Conservation (phyloP, 2,113 vertebrate species). For the Macquaria ambigua region DNA sequence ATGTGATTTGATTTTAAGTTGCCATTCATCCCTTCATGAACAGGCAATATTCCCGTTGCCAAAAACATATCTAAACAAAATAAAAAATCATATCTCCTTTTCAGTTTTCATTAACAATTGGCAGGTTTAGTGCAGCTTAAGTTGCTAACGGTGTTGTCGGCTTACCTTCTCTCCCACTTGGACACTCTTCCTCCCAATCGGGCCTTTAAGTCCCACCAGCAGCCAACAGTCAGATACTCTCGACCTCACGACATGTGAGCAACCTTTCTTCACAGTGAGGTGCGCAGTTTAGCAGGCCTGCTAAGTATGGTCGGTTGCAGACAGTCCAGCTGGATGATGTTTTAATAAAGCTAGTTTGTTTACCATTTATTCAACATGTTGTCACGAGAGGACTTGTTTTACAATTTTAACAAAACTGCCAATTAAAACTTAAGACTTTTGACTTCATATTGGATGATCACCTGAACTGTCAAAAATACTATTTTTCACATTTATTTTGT, state of each 20-base stretch:
- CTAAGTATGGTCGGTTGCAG: neutral
- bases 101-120: neutral
- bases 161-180: conserved; percentile 77
- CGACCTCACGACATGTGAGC: conserved; percentile 4
- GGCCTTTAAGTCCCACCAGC: conserved; percentile 61
- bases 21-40: neutral
- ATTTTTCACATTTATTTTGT: neutral
- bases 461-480: neutral
- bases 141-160: conserved; percentile 8
- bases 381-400: neutral
- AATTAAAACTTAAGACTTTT: neutral
- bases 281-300: conserved; percentile 1
- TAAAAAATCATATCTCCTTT: neutral
- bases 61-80: neutral
- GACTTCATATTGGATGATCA: neutral
- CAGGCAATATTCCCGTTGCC: neutral
- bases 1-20: neutral
- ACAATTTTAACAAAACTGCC: neutral
- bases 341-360: conserved; percentile 19
- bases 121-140: neutral
- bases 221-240: conserved; percentile 52
- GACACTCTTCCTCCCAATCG: conserved; percentile 50
- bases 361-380: conserved; percentile 7
- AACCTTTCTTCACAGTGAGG: conserved; percentile 34
- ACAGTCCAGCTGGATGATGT: conserved; percentile 9